A percentile compares a stretch with the other conserved stretches of the same genome.
These are phyloP conservation scores for Grantiella picta DNA, from an alignment of 2,113 vertebrate species.

Conservation along the genomic window DNA sequence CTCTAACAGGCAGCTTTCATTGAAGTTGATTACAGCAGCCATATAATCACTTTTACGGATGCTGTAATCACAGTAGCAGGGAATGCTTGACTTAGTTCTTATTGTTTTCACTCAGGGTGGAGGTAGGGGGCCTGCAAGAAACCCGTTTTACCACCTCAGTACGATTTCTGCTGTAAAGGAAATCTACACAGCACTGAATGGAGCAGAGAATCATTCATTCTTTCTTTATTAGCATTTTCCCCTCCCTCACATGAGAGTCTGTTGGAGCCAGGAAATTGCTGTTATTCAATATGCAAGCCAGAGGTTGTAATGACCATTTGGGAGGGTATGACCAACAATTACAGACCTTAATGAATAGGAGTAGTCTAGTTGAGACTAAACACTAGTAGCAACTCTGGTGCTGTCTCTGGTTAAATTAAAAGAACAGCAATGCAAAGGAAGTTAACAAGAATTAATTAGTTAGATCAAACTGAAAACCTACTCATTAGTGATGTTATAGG, in stretches of 20 bases:
- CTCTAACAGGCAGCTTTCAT: constrained; percentile 88
- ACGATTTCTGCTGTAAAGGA: constrained; percentile 81
- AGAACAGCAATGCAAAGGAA: constrained; percentile 81
- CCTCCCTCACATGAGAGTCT: constrained; percentile 79
- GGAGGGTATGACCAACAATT: constrained; percentile 85
- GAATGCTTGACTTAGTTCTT: constrained; percentile 84
- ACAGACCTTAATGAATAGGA: constrained; percentile 82
- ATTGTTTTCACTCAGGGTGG: constrained; percentile 84
- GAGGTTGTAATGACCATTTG: constrained; percentile 85
- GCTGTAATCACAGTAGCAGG: constrained; percentile 86
- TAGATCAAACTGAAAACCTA: constrained; percentile 84
- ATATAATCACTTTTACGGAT: constrained; percentile 88
- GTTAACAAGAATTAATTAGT: constrained; percentile 93
- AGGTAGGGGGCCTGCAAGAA: constrained; percentile 79
- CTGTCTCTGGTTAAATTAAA: constrained; percentile 85
- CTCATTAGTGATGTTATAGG: constrained; percentile 90
- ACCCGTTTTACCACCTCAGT: constrained; percentile 77
- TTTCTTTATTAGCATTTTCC: constrained; percentile 84
- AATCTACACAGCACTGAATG: constrained; percentile 81
- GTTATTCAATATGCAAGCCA: constrained; percentile 83
- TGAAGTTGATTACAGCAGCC: constrained; percentile 87
- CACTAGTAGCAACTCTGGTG: constrained; percentile 76
- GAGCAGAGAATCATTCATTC: constrained; percentile 82
- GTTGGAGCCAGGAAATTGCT: constrained; percentile 85
- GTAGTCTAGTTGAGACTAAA: constrained; percentile 84